Percentiles rank a stretch among this genome's conserved stretches.
These are phyloP conservation scores for Protomyctophum bolini DNA, from an alignment of 2,113 vertebrate species.

Conservation along the genomic window DNA sequence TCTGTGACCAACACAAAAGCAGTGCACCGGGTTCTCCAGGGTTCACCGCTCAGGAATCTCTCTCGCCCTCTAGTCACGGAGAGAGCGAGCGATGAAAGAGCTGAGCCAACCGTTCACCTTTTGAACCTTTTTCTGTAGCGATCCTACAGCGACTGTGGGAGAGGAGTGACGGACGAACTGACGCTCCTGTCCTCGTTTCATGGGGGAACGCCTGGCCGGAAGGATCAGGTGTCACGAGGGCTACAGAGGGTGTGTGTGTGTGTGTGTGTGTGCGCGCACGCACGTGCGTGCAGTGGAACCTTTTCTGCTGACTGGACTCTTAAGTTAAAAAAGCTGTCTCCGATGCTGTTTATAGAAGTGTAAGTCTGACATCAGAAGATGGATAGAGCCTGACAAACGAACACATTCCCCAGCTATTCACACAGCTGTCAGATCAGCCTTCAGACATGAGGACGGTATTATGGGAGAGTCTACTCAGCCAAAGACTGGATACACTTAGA, in stretches of 20 bases:
- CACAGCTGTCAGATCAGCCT: too few relatives aligned
- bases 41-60: conserved; percentile 36
- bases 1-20: conserved; percentile 20
- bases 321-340: too few relatives aligned
- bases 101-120: conserved; percentile 50
- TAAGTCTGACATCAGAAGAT: too few relatives aligned
- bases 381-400: too few relatives aligned
- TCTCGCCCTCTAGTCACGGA: conserved; percentile 26
- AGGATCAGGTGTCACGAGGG: conserved; percentile 22
- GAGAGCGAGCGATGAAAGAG: conserved; percentile 35
- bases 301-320: too few relatives aligned
- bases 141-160: conserved; percentile 23
- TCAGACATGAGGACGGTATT: too few relatives aligned
- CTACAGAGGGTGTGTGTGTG: not conserved
- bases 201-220: conserved; percentile 22
- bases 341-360: too few relatives aligned
- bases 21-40: conserved; percentile 1
- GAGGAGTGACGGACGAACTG: conserved; percentile 16
- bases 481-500: too few relatives aligned
- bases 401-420: too few relatives aligned
- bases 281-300: too few relatives aligned
- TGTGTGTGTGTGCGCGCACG: too few relatives aligned
- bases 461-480: too few relatives aligned
- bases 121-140: conserved; percentile 38
- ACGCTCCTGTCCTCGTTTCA: conserved; percentile 23